Evolutionary conservation across 64 coral and sea anemone genomes (phyloP).

Genomic region (Stichodactyla mertensii): DNA sequence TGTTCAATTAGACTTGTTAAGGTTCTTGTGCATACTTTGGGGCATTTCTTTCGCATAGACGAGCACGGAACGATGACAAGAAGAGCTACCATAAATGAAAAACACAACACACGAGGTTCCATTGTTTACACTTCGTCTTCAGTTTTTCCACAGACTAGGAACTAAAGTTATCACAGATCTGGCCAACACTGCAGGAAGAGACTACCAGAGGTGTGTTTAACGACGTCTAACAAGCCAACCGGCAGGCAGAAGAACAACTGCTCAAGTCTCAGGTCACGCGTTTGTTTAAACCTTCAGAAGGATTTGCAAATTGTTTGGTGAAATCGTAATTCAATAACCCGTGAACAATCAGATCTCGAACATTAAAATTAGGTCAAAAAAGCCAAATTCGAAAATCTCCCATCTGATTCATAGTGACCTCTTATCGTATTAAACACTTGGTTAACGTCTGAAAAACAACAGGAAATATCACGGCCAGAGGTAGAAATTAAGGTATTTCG

Average conservation of each 20-base stretch:
- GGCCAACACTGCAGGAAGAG: neutral
- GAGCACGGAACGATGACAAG: neutral
- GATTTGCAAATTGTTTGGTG: conserved; percentile 15
- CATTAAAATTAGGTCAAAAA: neutral
- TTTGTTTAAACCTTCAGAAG: conserved; percentile 12
- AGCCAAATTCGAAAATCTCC: neutral
- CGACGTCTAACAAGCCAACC: neutral
- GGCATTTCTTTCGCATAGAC: conserved; percentile 6
- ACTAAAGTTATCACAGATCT: neutral
- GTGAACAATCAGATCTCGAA: conserved; percentile 1
- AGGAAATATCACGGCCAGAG: neutral
- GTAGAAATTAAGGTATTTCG: conserved; percentile 3
- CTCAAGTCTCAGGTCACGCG: neutral
- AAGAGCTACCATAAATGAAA: neutral
- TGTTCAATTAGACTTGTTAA: neutral
- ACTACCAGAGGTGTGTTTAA: neutral
- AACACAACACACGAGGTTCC: neutral
- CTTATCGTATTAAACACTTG: conserved; percentile 28
- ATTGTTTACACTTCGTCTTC: neutral
- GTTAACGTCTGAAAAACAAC: neutral
- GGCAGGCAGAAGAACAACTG: neutral
- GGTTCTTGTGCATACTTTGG: conserved; percentile 14
- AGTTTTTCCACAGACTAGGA: neutral
- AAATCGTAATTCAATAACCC: conserved; percentile 15
- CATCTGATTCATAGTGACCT: conserved; percentile 12